Conservation (phyloP, 2,797 vertebrate genomes). For the Eulemur rubriventer region DNA sequence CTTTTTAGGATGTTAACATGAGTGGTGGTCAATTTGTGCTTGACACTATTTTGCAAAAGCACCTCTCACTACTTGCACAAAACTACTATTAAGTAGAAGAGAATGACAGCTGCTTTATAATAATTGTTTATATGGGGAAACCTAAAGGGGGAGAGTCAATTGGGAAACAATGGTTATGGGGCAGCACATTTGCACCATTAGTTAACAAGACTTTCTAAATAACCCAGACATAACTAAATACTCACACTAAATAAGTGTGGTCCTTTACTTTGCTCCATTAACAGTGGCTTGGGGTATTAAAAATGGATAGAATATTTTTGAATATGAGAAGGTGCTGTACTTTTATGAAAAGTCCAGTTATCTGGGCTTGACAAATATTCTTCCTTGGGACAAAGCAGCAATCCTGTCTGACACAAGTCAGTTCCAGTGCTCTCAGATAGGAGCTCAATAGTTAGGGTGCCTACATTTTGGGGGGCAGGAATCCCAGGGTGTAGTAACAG, state of each 20-base stretch:
- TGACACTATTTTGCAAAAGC: not conserved
- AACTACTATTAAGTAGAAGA: not conserved
- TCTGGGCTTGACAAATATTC: constrained; percentile 5
- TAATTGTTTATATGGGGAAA: not conserved
- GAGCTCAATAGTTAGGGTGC: not conserved
- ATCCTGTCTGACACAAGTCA: not conserved
- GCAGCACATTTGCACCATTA: not conserved
- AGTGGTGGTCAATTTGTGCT: not conserved
- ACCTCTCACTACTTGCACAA: not conserved
- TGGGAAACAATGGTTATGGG: not conserved
- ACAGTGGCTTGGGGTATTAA: not conserved
- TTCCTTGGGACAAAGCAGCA: not conserved
- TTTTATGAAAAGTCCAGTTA: constrained; percentile 23
- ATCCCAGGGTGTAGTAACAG: not conserved
- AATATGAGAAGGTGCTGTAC: not conserved
- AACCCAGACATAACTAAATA: not conserved
- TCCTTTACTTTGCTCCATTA: not conserved
- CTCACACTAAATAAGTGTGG: not conserved
- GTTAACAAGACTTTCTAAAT: constrained; percentile 18
- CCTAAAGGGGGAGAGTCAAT: not conserved
- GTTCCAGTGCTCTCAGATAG: constrained; percentile 19
- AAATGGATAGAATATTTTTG: not conserved
- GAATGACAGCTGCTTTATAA: not conserved
- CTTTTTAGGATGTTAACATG: not conserved
- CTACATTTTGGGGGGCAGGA: not conserved